These are phyloP conservation scores for Glaucomys volans DNA, from an alignment of 2,113 vertebrate genomes.

Conservation along the genomic window DNA sequence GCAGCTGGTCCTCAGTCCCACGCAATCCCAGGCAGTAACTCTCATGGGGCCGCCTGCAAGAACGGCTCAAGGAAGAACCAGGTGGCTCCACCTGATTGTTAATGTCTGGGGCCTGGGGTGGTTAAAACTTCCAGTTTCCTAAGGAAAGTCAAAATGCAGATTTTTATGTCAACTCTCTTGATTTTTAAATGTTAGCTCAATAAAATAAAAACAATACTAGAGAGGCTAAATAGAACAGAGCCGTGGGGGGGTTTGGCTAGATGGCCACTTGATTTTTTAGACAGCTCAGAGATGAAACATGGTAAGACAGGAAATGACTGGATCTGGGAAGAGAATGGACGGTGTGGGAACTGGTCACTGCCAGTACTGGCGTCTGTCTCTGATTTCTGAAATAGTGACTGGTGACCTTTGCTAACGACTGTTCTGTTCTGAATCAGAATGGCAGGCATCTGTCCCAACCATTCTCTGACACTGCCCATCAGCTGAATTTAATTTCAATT, in stretches of 20 bases:
- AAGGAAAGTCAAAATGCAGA: background rate
- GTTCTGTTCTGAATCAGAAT: background rate
- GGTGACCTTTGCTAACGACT: background rate
- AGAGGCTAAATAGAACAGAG: background rate
- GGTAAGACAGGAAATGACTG: background rate
- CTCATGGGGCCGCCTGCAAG: accelerated
- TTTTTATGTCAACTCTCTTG: background rate
- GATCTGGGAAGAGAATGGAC: background rate
- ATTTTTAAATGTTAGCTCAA: background rate
- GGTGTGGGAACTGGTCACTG: background rate
- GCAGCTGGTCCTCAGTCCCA: background rate
- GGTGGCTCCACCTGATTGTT: background rate
- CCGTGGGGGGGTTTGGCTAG: background rate
- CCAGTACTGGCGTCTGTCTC: background rate
- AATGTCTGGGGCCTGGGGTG: background rate
- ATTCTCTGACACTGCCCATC: background rate
- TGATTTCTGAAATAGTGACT: background rate
- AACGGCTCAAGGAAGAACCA: background rate
- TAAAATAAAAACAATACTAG: background rate
- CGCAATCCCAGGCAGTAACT: too few species aligned
- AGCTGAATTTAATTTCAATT: background rate
- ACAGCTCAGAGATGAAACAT: background rate
- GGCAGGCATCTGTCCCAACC: background rate
- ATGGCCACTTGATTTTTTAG: background rate
- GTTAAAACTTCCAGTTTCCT: background rate